Evolutionary conservation across 2,888 invertebrate genomes (phyloP).

Genomic region (Patella depressa): DNA sequence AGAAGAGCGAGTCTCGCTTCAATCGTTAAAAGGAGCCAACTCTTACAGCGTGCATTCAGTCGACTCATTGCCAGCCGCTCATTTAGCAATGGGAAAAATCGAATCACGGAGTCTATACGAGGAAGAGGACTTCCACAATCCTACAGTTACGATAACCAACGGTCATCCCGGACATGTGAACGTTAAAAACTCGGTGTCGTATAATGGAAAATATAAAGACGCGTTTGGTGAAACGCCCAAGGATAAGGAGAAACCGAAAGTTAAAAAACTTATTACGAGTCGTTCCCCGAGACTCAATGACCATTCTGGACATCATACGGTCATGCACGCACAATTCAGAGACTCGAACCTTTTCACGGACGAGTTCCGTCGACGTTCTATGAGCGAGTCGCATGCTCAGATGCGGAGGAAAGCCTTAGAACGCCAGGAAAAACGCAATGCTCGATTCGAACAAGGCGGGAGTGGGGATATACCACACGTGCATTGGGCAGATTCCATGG

Average conservation of each 20-base stretch:
- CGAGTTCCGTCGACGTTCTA: neutral
- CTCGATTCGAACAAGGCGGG: neutral
- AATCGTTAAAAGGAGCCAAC: no score
- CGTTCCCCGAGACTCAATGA: neutral
- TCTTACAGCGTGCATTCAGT: no score
- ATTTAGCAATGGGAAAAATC: neutral
- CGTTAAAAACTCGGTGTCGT: neutral
- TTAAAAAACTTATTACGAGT: neutral
- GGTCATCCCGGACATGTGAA: no score
- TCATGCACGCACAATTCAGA: neutral
- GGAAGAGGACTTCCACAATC: neutral
- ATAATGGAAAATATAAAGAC: neutral
- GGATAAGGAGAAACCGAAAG: constrained; percentile 1
- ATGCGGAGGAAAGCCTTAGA: neutral
- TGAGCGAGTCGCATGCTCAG: constrained; percentile 2
- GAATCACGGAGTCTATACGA: neutral
- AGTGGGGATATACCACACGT: neutral
- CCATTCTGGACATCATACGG: neutral
- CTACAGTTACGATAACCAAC: no score
- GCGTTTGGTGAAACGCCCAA: neutral
- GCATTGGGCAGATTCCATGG: neutral
- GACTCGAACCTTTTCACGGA: neutral
- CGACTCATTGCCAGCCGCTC: no score
- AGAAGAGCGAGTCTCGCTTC: no score
- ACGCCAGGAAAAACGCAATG: neutral